A percentile compares a stretch with the other conserved stretches of the same genome.
phyloP scores from a whole-genome alignment of 37 sponge, comb jelly and placozoan species.

The Aplysina aerophoba region DNA sequence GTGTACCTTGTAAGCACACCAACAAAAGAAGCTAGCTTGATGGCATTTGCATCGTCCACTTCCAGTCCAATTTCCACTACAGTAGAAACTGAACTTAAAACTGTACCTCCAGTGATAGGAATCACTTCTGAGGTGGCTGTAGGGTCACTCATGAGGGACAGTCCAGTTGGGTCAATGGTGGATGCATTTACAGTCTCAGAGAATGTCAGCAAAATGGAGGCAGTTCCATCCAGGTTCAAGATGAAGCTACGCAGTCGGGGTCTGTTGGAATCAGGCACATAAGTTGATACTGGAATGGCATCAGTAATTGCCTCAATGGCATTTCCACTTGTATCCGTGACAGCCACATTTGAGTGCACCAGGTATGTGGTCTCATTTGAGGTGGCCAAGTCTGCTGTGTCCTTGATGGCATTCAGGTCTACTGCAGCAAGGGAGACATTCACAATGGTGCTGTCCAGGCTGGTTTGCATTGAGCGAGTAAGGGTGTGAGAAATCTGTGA shows the following conservation, averaged over 20 bases:
- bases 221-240: constrained; percentile 71
- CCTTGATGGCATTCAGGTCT: constrained; percentile 79
- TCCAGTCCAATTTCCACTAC: constrained; percentile 47
- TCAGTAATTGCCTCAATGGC: constrained; percentile 36
- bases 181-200: constrained; percentile 70
- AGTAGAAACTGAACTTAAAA: constrained; percentile 20
- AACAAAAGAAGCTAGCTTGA: constrained; percentile 57
- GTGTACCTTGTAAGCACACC: constrained; percentile 59
- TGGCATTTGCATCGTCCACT: constrained; percentile 61
- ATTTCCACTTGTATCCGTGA: constrained; percentile 67
- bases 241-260: constrained; percentile 61
- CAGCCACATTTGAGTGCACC: constrained; percentile 43
- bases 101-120: constrained; percentile 35
- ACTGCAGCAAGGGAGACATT: constrained; percentile 38
- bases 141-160: constrained; percentile 69
- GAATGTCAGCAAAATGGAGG: constrained; percentile 72
- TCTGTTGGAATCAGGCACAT: constrained; percentile 56
- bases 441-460: constrained; percentile 32
- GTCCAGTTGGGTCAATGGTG: constrained; percentile 53
- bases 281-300: constrained; percentile 52
- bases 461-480: constrained; percentile 27
- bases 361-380: constrained; percentile 73
- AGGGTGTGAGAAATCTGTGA: constrained; percentile 32
- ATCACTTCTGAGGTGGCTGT: constrained; percentile 18
- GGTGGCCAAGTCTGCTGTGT: constrained; percentile 62